These are phyloP conservation scores for Hermatobates lingyangjiaoensis DNA, from an alignment of 1,140 invertebrate genomes.

Conservation along the genomic window DNA sequence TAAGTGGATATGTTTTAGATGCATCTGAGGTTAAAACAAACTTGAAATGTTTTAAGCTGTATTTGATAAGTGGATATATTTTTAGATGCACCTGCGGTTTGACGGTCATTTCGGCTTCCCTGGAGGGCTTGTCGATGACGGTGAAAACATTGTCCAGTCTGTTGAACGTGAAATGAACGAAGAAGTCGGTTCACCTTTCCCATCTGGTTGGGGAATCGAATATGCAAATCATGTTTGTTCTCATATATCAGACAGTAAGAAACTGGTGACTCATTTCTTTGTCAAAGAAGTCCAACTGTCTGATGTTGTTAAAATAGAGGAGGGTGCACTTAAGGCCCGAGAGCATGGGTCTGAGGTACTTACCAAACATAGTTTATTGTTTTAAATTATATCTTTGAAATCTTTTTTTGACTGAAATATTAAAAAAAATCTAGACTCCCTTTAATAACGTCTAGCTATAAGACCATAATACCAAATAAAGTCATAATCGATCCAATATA, in stretches of 20 bases:
- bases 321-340: too few species aligned
- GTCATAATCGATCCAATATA: too few species aligned
- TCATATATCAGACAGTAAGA: conserved; percentile 20
- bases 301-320: too few species aligned
- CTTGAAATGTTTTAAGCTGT: too few species aligned
- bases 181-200: conserved; percentile 28
- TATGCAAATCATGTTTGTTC: conserved; percentile 16
- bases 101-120: conserved; percentile 37
- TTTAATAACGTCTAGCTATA: too few species aligned
- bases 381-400: too few species aligned
- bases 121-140: conserved; percentile 30
- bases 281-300: conserved; percentile 27
- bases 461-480: too few species aligned
- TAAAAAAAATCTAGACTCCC: too few species aligned
- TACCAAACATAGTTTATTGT: too few species aligned
- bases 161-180: conserved; percentile 32
- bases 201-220: conserved; percentile 15
- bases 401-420: too few species aligned
- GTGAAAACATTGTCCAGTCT: conserved; percentile 24
- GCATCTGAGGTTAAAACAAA: neutral
- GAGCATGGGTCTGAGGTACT: too few species aligned
- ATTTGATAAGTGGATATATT: too few species aligned
- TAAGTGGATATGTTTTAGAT: neutral
- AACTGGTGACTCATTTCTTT: conserved; percentile 30
- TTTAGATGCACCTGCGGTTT: conserved; percentile 36